Conservation (phyloP, 2,113 vertebrate species). For the Nycticebus coucang region DNA sequence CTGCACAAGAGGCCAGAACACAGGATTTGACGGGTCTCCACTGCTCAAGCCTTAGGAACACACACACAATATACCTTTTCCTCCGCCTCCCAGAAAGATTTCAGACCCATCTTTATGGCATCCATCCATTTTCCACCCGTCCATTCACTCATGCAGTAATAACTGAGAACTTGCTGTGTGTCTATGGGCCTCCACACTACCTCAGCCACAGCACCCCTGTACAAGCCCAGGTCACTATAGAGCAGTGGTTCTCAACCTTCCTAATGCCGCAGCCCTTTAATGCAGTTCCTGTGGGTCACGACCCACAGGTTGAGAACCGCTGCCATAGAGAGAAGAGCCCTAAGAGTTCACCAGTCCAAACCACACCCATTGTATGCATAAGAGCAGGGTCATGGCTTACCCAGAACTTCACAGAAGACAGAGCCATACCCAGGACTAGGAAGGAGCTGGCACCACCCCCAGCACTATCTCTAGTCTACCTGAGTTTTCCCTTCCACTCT, state of each 20-base stretch:
- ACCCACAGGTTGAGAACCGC: too few species aligned
- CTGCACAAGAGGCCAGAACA: neutral
- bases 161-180: neutral
- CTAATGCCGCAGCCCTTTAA: too few species aligned
- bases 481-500: neutral
- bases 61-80: too few species aligned
- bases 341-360: neutral
- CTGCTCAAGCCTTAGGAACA: neutral
- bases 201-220: neutral
- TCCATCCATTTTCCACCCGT: neutral
- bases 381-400: neutral
- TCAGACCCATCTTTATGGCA: neutral
- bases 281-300: too few species aligned
- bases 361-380: neutral
- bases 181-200: neutral
- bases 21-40: neutral
- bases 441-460: too few species aligned
- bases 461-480: neutral
- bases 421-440: neutral
- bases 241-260: neutral
- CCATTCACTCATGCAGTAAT: neutral
- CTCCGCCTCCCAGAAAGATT: neutral
- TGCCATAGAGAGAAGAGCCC: neutral
- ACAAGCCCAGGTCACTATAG: neutral
- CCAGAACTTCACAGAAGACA: neutral